Percentiles rank a stretch among this genome's conserved stretches.
These are phyloP conservation scores for Mythimna pallens DNA, from an alignment of 2,888 invertebrate species.

Conservation along the genomic window DNA sequence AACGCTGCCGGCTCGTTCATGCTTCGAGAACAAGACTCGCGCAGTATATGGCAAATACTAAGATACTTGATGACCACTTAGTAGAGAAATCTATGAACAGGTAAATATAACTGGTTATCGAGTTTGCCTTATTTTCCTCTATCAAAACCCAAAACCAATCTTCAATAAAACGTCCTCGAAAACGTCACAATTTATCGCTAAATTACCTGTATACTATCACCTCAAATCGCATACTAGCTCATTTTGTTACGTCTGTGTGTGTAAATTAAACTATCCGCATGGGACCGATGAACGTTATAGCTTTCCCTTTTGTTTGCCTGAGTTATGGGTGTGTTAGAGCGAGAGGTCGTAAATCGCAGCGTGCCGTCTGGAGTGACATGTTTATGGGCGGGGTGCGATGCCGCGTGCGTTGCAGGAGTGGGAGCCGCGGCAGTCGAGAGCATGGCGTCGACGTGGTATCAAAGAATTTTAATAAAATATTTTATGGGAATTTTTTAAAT, in stretches of 20 bases:
- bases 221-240: slow-evolving; percentile 88
- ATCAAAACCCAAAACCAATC: slow-evolving; percentile 16
- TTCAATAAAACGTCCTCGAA: slow-evolving; percentile 12
- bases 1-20: slow-evolving; percentile 83
- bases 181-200: slow-evolving; percentile 69
- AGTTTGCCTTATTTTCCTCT: background rate
- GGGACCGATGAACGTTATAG: slow-evolving; percentile 90
- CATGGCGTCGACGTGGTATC: slow-evolving; percentile 81
- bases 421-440: slow-evolving; percentile 86
- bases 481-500: background rate
- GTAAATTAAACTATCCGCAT: slow-evolving; percentile 90
- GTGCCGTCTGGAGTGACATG: slow-evolving; percentile 88
- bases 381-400: slow-evolving; percentile 90
- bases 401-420: slow-evolving; percentile 80
- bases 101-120: background rate
- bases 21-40: slow-evolving; percentile 82
- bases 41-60: slow-evolving; percentile 76
- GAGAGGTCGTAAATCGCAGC: slow-evolving; percentile 89
- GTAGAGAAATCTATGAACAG: slow-evolving; percentile 19
- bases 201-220: slow-evolving; percentile 70
- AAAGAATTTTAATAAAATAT: slow-evolving; percentile 48
- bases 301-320: slow-evolving; percentile 90
- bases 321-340: slow-evolving; percentile 89
- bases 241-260: slow-evolving; percentile 86
- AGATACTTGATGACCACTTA: slow-evolving; percentile 57